A percentile compares a stretch with the other conserved stretches of the same genome.
Evolutionary conservation across 2,113 vertebrate species (phyloP).

Genomic region (Corythoichthys intestinalis): DNA sequence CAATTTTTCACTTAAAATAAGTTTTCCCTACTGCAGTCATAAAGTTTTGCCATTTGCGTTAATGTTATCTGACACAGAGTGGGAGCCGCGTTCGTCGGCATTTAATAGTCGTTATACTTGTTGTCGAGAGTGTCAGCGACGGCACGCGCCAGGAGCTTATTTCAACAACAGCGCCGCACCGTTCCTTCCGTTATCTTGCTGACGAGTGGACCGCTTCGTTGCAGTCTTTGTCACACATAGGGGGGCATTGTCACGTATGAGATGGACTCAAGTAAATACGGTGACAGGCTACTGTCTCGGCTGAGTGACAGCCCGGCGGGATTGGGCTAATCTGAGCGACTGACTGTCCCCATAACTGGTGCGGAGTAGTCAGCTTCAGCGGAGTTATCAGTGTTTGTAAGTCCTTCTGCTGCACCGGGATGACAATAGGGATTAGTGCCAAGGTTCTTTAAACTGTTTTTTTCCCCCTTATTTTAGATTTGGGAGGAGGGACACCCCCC

Average conservation of each 20-base stretch:
- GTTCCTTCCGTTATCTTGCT: constrained; percentile 35
- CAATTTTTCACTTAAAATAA: constrained; percentile 1
- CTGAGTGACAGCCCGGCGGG: constrained; percentile 67
- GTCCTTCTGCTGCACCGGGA: constrained; percentile 71
- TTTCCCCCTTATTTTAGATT: constrained; percentile 54
- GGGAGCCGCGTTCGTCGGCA: constrained; percentile 1
- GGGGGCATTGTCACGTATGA: constrained; percentile 58
- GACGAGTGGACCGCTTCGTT: constrained; percentile 54
- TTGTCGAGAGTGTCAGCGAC: constrained; percentile 49
- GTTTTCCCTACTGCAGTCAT: constrained; percentile 18
- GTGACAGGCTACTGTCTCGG: constrained; percentile 67
- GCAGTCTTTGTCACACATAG: constrained; percentile 58
- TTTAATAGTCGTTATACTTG: constrained; percentile 63
- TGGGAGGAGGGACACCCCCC: constrained; percentile 22
- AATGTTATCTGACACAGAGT: constrained; percentile 38
- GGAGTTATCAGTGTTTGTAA: constrained; percentile 75
- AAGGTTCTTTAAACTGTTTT: constrained; percentile 74
- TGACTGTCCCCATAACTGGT: constrained; percentile 70
- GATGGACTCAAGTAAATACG: constrained; percentile 65
- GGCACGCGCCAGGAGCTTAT: constrained; percentile 53
- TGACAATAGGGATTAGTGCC: constrained; percentile 80
- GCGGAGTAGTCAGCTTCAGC: constrained; percentile 69
- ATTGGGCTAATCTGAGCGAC: constrained; percentile 75
- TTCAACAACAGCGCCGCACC: constrained; percentile 56
- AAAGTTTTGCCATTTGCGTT: constrained; percentile 27